Conservation (phyloP, 2,113 vertebrate species). For the Vidua chalybeata region DNA sequence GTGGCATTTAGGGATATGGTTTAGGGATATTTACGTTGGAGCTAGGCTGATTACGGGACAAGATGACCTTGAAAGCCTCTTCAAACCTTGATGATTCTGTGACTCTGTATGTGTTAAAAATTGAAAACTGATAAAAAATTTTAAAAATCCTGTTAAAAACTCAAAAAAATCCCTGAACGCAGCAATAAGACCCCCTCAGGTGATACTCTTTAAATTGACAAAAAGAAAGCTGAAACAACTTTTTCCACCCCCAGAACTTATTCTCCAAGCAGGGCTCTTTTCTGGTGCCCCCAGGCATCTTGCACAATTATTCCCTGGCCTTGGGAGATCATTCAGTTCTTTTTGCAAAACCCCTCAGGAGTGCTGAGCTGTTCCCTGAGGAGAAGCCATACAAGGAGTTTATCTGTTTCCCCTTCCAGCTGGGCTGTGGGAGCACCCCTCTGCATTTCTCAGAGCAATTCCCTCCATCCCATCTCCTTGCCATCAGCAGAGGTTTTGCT, state of each 20-base stretch:
- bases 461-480: not conserved
- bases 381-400: not conserved
- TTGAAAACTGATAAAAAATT: not conserved
- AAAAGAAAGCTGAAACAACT: not conserved
- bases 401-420: not conserved
- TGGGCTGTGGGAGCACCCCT: not conserved
- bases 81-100: not conserved
- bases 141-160: not conserved
- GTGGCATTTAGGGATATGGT: too few relatives aligned
- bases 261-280: not conserved
- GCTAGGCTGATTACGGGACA: not conserved
- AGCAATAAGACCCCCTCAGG: not conserved
- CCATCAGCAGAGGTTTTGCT: not conserved
- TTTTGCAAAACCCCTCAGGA: rapidly evolving
- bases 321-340: not conserved
- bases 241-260: not conserved
- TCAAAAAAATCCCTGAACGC: not conserved
- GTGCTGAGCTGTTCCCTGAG: not conserved
- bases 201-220: not conserved
- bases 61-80: not conserved
- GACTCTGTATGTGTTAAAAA: not conserved
- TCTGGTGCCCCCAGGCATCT: not conserved
- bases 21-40: not conserved
- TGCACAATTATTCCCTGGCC: not conserved
- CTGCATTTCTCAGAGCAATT: not conserved